Percentiles rank a stretch among this genome's conserved stretches.
phyloP scores from a whole-genome alignment of 2,888 invertebrate species.

The Pristionchus arcanus region DNA sequence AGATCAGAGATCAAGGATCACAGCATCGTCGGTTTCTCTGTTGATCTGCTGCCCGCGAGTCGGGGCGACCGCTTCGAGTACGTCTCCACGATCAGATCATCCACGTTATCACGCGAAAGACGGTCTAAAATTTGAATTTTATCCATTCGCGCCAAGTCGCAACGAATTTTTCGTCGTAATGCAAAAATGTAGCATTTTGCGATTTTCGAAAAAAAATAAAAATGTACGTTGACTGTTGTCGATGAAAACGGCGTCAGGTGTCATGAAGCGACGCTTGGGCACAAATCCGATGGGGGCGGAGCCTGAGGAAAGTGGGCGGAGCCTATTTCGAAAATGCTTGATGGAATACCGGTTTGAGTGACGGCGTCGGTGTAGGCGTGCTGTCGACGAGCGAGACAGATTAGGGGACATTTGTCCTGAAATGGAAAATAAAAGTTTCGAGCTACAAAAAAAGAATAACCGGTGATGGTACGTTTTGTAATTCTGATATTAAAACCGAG shows the following conservation, averaged over 20 bases:
- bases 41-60: conserved; percentile 23
- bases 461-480: no score
- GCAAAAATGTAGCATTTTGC: neutral
- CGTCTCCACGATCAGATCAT: conserved; percentile 65
- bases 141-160: neutral
- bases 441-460: neutral
- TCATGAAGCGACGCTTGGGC: neutral
- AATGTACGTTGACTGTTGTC: conserved; percentile 26
- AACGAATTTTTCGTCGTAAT: neutral
- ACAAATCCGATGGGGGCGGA: neutral
- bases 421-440: neutral
- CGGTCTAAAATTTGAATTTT: conserved; percentile 46
- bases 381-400: conserved; percentile 60
- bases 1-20: conserved; percentile 45
- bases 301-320: conserved; percentile 13
- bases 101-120: conserved; percentile 63
- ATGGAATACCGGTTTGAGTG: conserved; percentile 61
- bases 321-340: neutral
- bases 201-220: neutral
- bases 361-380: conserved; percentile 59
- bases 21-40: conserved; percentile 40
- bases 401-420: conserved; percentile 66
- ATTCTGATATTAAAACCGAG: no score
- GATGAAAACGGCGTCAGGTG: conserved; percentile 51
- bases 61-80: conserved; percentile 59